phyloP scores from a whole-genome alignment of 2,113 vertebrate species.

The Pelecanus crispus region DNA sequence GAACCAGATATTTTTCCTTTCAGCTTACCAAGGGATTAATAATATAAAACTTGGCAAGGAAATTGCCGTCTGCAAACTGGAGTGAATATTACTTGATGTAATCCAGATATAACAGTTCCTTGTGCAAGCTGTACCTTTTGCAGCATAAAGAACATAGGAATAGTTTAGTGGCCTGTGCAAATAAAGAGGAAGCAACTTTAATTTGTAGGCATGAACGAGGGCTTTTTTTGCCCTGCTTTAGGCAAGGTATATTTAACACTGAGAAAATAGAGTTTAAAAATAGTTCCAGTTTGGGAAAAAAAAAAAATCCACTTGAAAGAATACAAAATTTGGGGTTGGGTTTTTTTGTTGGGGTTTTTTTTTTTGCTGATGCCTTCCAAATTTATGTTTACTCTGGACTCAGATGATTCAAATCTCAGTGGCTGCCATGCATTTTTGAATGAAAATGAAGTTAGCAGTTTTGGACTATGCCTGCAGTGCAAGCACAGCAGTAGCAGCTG shows the following conservation, averaged over 20 bases:
- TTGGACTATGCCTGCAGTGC: not conserved
- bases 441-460: not conserved
- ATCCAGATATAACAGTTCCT: constrained; percentile 46
- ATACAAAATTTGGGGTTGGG: not conserved
- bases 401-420: not conserved
- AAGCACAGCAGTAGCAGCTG: not conserved
- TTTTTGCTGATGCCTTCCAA: not conserved
- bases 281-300: not conserved
- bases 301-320: constrained; percentile 19
- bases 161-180: not conserved
- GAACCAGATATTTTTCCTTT: constrained; percentile 54
- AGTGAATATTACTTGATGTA: constrained; percentile 48
- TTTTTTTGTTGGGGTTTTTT: not conserved
- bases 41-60: constrained; percentile 58
- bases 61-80: constrained; percentile 35
- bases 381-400: not conserved
- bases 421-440: not conserved
- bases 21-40: constrained; percentile 61
- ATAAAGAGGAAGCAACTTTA: not conserved
- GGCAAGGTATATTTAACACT: not conserved
- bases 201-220: not conserved
- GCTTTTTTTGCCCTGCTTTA: not conserved
- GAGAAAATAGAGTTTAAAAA: constrained; percentile 44
- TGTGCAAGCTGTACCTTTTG: not conserved
- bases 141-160: not conserved